Percentiles rank a stretch among this genome's conserved stretches.
These are phyloP conservation scores for Craterocephalus amniculus DNA, from an alignment of 2,797 vertebrate genomes.

Conservation along the genomic window DNA sequence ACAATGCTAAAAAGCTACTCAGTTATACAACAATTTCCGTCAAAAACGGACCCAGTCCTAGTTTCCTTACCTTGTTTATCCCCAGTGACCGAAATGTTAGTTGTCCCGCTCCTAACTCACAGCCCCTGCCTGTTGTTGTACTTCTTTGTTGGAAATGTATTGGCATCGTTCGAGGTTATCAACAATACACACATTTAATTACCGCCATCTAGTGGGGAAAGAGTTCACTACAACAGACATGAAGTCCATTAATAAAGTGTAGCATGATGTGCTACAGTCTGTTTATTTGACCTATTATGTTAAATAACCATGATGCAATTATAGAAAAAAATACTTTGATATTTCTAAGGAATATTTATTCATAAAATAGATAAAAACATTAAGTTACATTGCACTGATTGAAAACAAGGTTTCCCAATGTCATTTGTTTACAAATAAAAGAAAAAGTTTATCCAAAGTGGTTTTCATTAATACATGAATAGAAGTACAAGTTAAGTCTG, in stretches of 20 bases:
- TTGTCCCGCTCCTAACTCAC: background rate
- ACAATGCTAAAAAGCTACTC: fast-evolving
- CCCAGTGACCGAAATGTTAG: background rate
- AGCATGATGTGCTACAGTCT: no score
- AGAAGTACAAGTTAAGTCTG: no score
- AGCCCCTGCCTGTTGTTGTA: background rate
- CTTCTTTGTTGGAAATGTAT: slow-evolving; percentile 42
- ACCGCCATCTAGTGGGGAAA: slow-evolving; percentile 30
- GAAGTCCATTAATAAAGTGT: background rate
- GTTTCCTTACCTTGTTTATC: slow-evolving; percentile 43
- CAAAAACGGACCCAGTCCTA: background rate
- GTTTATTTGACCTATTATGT: no score
- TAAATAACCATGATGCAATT: background rate
- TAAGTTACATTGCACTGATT: background rate
- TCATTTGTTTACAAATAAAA: background rate
- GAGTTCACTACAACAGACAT: background rate
- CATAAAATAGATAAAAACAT: background rate
- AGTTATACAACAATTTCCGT: background rate
- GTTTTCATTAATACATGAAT: no score
- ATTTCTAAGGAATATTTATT: no score
- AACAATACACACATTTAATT: background rate
- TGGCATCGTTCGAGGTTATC: background rate
- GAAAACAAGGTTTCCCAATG: no score
- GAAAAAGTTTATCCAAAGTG: background rate
- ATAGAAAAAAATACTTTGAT: no score